Conservation (phyloP, 2,888 invertebrate species). For the Rhagonycha fulva region DNA sequence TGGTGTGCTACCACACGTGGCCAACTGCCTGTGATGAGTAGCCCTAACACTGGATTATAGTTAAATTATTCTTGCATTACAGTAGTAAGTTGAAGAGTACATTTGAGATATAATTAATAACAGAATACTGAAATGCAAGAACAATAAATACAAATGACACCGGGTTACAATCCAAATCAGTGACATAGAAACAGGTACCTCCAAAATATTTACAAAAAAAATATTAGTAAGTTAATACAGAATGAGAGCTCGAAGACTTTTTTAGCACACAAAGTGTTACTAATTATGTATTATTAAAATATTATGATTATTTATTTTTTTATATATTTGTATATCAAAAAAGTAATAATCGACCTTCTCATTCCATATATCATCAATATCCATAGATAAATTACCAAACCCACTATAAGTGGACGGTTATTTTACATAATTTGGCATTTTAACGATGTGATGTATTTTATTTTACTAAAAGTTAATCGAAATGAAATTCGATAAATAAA, state of each 20-base stretch:
- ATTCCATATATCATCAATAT: not conserved
- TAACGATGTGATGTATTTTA: constrained; percentile 12
- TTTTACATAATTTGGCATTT: constrained; percentile 23
- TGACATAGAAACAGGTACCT: constrained; percentile 55
- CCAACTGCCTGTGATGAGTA: constrained; percentile 47
- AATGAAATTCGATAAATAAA: constrained; percentile 22
- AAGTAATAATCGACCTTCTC: not conserved
- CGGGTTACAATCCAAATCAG: constrained; percentile 48
- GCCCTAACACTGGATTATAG: constrained; percentile 51
- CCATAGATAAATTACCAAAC: constrained; percentile 2
- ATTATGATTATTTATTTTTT: not conserved
- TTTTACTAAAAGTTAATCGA: not conserved
- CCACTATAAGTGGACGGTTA: constrained; percentile 26
- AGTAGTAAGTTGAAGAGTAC: constrained; percentile 11
- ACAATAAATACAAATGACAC: constrained; percentile 41
- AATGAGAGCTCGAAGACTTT: not conserved
- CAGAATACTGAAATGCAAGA: constrained; percentile 7
- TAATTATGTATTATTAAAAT: not conserved
- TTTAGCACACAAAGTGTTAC: not conserved
- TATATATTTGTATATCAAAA: not conserved
- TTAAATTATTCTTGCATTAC: constrained; percentile 13
- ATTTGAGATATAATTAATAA: constrained; percentile 6
- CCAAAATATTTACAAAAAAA: constrained; percentile 47
- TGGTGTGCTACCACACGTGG: constrained; percentile 48
- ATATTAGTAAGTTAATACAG: constrained; percentile 6